A percentile compares a stretch with the other conserved stretches of the same genome.
Conservation (phyloP, 1,140 invertebrate genomes). For the Dendrolimus punctatus region DNA sequence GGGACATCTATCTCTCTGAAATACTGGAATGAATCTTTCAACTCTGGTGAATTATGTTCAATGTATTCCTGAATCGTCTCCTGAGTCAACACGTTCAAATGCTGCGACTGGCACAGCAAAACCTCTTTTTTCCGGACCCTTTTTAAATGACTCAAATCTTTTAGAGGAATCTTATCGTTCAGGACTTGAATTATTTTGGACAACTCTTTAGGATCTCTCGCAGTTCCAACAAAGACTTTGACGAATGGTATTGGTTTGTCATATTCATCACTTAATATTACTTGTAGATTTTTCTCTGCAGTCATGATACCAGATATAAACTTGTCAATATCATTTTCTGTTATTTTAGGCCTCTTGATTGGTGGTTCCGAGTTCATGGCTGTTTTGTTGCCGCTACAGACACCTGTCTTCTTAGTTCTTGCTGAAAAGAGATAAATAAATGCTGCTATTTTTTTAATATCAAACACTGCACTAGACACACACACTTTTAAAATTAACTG, state of each 20-base stretch:
- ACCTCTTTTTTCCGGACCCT: slow-evolving; percentile 77
- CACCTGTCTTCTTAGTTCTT: slow-evolving; percentile 6
- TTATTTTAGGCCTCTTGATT: slow-evolving; percentile 33
- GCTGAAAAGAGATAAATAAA: slow-evolving; percentile 52
- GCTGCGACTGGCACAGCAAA: slow-evolving; percentile 69
- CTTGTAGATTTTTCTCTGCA: slow-evolving; percentile 31
- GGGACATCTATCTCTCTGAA: slow-evolving; percentile 76
- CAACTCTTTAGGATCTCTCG: slow-evolving; percentile 76
- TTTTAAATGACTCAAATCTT: slow-evolving; percentile 81
- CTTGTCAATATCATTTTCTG: slow-evolving; percentile 23
- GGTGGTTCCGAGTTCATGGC: slow-evolving; percentile 27
- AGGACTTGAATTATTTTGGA: slow-evolving; percentile 75
- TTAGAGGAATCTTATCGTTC: slow-evolving; percentile 73
- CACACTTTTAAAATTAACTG: not conserved
- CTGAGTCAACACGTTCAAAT: slow-evolving; percentile 27
- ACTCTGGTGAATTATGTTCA: slow-evolving; percentile 65
- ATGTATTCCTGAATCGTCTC: slow-evolving; percentile 66
- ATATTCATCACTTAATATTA: slow-evolving; percentile 56
- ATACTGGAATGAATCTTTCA: slow-evolving; percentile 66
- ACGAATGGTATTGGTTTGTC: slow-evolving; percentile 65
- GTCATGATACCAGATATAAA: slow-evolving; percentile 28
- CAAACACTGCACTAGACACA: slow-evolving; percentile 17
- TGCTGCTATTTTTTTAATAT: slow-evolving; percentile 30
- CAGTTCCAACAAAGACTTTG: slow-evolving; percentile 74
- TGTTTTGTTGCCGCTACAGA: slow-evolving; percentile 2